Base-by-base conservation (phyloP, 1,140 invertebrate genomes). In the Scaptomyza graminum region DNA sequence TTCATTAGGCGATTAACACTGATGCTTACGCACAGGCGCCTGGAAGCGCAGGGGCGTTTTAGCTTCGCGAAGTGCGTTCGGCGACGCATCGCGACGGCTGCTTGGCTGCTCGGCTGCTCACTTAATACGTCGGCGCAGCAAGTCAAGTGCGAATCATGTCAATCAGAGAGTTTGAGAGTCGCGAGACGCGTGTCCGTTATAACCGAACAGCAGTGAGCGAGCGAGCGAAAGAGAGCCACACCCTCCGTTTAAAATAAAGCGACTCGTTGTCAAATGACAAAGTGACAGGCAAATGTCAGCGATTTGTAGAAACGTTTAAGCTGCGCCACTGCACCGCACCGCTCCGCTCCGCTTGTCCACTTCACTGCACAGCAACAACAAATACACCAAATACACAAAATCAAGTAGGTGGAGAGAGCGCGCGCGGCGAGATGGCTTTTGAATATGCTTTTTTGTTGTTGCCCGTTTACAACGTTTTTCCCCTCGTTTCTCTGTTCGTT, bases 111-210 rank as follows among this genome's bases (percentile, higher is more conserved):
- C 37, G 39, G 61, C 62, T 82, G 79, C 77, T 71, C 74, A 77
- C 39, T 79, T 87, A 75, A 82, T 62, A 50, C 61, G 78, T 22
- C 77, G 57, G 66, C 74, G 82, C 74, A 81, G 82, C 79, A 87
- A 87, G 82, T 87, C 82, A 87, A 87, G 82, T 88, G 82, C 82
- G 82, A 87, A 78, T 82, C 65, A 50, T 76, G 82, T 87, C 82
- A 87, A 87, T 87, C 83, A 87, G 63, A 60, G 54, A 0, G 28
- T 34, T 34, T 43, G 43, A 39, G 41, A 74, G 50, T 64, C 44
- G 52, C 39, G 59, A 11, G 34, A 57, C 46, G 52, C 44, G 46
- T 56, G 56, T 60, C 79, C 79, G 79, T 82, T 82, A 83, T 74
- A 80, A 82, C 5, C 6, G 9, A 41, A 6, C 8, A 11, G 5